Evolutionary conservation across 2,797 vertebrate genomes (phyloP).

Genomic region (Eulemur mongoz): DNA sequence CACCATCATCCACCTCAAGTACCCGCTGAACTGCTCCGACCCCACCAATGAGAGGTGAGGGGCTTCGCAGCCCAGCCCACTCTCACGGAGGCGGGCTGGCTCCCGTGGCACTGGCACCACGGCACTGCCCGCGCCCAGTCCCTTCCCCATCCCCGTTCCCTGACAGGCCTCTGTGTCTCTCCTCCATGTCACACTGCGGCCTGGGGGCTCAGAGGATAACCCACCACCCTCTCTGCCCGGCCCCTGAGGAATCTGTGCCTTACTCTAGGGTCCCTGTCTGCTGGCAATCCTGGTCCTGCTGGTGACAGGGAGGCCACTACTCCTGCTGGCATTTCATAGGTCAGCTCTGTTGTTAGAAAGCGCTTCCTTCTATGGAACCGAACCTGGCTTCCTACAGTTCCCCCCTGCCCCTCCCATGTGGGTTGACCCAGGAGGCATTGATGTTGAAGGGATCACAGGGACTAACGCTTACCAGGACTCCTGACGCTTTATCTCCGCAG

Average conservation of each 20-base stretch:
- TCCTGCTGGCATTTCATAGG: not conserved
- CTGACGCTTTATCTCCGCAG: not conserved
- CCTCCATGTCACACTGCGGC: not conserved
- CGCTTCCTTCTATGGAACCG: not conserved
- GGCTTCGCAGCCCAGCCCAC: not conserved
- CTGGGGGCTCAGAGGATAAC: not conserved
- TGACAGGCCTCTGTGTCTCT: not conserved
- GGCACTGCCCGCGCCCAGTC: not conserved
- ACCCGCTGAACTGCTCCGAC: constrained; percentile 95
- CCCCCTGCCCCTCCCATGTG: not conserved
- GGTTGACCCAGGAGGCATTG: not conserved
- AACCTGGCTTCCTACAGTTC: not conserved
- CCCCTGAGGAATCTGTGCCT: not conserved
- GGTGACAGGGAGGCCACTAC: not conserved
- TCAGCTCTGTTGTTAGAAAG: constrained; percentile 58
- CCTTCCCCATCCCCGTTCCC: not conserved
- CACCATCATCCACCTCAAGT: constrained; percentile 94
- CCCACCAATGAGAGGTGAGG: constrained; percentile 95
- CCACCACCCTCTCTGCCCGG: not conserved
- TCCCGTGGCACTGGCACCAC: not conserved
- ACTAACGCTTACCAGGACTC: not conserved
- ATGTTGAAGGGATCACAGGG: not conserved
- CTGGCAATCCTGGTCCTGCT: not conserved
- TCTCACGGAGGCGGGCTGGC: rapidly evolving
- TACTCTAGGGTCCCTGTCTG: not conserved